phyloP scores from a whole-genome alignment of 2,888 invertebrate genomes.

The Andrena bucephala region DNA sequence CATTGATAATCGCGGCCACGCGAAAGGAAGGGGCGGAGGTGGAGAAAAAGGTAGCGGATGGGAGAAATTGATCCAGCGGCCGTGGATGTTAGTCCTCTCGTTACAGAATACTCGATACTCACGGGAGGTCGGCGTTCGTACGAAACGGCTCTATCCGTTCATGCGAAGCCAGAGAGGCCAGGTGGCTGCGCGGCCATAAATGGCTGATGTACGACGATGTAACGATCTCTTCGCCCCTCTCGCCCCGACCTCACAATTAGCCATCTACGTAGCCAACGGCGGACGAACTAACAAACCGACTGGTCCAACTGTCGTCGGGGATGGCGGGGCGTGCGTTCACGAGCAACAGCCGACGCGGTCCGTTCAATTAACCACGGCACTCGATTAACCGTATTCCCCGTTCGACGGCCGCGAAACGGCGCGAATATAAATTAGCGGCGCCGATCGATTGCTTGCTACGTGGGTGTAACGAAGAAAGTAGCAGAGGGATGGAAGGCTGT shows the following conservation, averaged over 20 bases:
- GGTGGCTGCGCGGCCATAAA: constrained; percentile 76
- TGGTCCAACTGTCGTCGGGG: constrained; percentile 53
- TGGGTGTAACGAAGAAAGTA: background rate
- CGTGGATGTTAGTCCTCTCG: constrained; percentile 51
- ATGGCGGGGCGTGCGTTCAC: background rate
- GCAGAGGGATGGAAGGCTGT: background rate
- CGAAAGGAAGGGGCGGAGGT: constrained; percentile 2
- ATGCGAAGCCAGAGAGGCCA: constrained; percentile 71
- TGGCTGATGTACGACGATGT: constrained; percentile 76
- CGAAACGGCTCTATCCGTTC: constrained; percentile 79
- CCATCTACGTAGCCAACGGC: constrained; percentile 58
- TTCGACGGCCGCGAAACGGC: constrained; percentile 1
- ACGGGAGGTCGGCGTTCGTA: constrained; percentile 80
- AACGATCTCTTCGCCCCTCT: constrained; percentile 77
- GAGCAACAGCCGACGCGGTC: constrained; percentile 34
- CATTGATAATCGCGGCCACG: background rate
- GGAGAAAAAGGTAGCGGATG: constrained; percentile 33
- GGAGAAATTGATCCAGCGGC: constrained; percentile 60
- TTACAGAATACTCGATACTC: constrained; percentile 79
- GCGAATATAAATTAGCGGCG: constrained; percentile 55
- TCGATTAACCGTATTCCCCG: constrained; percentile 53
- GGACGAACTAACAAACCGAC: constrained; percentile 48
- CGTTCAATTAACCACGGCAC: constrained; percentile 53
- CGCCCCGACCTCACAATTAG: constrained; percentile 77
- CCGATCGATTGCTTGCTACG: constrained; percentile 36